phyloP scores from a whole-genome alignment of 2,113 vertebrate species.

The Rutilus rutilus region DNA sequence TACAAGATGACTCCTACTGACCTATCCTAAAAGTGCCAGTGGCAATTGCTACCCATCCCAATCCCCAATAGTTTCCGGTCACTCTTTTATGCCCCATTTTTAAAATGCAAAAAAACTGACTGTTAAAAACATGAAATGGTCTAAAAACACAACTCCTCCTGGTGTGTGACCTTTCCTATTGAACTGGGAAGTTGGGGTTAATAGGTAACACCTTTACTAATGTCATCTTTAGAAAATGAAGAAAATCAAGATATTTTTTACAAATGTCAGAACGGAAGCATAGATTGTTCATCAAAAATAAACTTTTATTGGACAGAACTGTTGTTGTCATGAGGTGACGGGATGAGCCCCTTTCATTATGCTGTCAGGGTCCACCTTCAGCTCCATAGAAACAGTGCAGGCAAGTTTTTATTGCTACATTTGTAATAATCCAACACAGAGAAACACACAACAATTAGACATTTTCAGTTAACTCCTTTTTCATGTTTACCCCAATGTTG shows the following conservation, averaged over 20 bases:
- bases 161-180: background rate
- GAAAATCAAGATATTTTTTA: background rate
- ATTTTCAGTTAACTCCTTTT: background rate
- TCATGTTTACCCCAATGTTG: background rate
- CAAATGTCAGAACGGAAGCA: background rate
- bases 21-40: background rate
- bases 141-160: background rate
- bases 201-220: background rate
- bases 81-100: background rate
- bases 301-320: slow-evolving; percentile 6
- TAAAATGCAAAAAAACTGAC: background rate
- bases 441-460: background rate
- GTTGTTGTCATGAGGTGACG: background rate
- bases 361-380: slow-evolving; percentile 6
- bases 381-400: slow-evolving; percentile 9
- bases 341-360: background rate
- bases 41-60: background rate
- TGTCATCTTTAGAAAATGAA: background rate
- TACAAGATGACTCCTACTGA: background rate
- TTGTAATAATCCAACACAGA: background rate
- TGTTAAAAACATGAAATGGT: background rate
- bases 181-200: background rate
- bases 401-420: slow-evolving; percentile 6
- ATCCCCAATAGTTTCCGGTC: background rate
- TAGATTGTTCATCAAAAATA: background rate